Conservation (phyloP, 2,888 invertebrate genomes). For the Anthophora plumipes region DNA sequence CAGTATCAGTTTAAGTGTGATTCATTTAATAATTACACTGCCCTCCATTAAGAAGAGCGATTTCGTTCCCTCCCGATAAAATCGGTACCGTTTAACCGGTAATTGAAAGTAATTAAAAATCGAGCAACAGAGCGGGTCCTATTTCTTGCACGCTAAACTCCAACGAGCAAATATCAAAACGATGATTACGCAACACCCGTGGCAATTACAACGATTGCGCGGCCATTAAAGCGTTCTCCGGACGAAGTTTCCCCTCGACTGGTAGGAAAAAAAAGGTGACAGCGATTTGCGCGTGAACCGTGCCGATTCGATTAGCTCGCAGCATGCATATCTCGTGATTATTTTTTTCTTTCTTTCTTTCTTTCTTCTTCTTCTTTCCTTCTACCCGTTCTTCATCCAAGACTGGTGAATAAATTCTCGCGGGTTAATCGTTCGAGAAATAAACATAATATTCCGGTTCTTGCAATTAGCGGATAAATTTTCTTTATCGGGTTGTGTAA, state of each 20-base stretch:
- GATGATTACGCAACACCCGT: conserved; percentile 3
- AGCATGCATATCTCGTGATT: background rate
- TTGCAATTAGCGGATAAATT: background rate
- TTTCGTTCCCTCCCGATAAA: no score
- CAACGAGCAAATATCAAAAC: conserved; percentile 24
- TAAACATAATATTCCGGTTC: background rate
- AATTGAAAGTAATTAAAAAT: background rate
- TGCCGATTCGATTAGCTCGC: background rate
- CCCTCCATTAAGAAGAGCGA: background rate
- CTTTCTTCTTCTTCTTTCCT: background rate
- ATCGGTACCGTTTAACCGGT: no score
- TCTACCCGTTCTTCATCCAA: no score
- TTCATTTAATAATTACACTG: background rate
- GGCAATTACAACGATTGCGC: conserved; percentile 29
- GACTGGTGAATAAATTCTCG: background rate
- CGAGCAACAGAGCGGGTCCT: background rate
- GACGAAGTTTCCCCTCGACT: background rate
- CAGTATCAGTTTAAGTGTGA: no score
- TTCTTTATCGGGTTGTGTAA: background rate
- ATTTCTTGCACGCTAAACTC: background rate
- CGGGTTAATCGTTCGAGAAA: background rate
- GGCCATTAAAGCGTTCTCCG: background rate
- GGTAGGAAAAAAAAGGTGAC: conserved; percentile 1
- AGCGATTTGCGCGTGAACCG: background rate
- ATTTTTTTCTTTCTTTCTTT: background rate